A percentile compares a stretch with the other conserved stretches of the same genome.
Conservation (phyloP, 2,888 invertebrate species). For the Merodon equestris region DNA sequence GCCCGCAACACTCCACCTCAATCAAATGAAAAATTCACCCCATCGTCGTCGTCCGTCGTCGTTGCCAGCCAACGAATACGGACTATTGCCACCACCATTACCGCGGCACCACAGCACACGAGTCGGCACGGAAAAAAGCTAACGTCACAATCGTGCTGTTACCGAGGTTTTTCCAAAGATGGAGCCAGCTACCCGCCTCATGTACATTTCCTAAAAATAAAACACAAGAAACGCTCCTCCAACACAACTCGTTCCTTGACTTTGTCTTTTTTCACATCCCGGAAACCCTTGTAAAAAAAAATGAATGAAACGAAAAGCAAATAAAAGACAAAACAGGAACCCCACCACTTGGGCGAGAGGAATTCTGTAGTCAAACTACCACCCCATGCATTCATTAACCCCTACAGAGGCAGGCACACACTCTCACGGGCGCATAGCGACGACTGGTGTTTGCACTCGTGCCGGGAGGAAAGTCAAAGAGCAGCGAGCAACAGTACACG, state of each 20-base stretch:
- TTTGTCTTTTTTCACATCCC: conserved; percentile 47
- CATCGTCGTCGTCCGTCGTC: conserved; percentile 5
- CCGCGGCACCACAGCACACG: conserved; percentile 26
- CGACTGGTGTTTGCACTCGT: no score
- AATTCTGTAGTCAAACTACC: conserved; percentile 8
- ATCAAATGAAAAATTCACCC: conserved; percentile 57
- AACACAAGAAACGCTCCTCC: conserved; percentile 59
- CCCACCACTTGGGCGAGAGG: conserved; percentile 27
- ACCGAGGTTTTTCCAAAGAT: conserved; percentile 71
- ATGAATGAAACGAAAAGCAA: background rate
- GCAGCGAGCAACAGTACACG: conserved; percentile 47
- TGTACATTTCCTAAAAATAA: conserved; percentile 59
- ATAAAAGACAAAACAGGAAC: conserved; percentile 11
- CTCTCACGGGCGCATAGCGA: no score
- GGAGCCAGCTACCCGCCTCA: conserved; percentile 70
- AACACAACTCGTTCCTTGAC: conserved; percentile 62
- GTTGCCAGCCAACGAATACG: no score
- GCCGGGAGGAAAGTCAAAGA: conserved; percentile 62
- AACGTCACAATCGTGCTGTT: conserved; percentile 69
- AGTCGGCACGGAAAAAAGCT: conserved; percentile 70
- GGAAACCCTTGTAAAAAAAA: conserved; percentile 40
- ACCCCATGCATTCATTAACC: conserved; percentile 13
- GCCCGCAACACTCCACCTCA: conserved; percentile 18
- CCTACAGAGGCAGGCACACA: conserved; percentile 23
- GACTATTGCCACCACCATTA: conserved; percentile 22